Conservation (phyloP, 2,113 vertebrate species). For the Ramphastos sulfuratus region DNA sequence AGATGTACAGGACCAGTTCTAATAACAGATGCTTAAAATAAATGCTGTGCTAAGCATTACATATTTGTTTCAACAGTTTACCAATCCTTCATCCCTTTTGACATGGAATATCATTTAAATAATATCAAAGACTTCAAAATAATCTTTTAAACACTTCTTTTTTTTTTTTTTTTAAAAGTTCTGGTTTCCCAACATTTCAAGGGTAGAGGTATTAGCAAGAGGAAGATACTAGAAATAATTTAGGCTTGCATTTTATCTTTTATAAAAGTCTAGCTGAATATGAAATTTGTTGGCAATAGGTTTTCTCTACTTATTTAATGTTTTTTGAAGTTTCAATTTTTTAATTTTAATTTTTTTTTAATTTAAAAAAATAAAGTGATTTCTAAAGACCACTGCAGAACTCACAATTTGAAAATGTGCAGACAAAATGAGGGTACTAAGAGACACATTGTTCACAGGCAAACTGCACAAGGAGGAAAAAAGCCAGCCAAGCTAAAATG, state of each 20-base stretch:
- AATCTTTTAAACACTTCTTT: background rate
- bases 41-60: background rate
- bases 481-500: background rate
- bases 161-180: background rate
- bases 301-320: background rate
- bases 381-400: constrained; percentile 6
- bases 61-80: background rate
- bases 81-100: background rate
- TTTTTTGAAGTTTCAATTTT: background rate
- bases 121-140: background rate
- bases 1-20: background rate
- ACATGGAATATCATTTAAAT: background rate
- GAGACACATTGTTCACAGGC: background rate
- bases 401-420: background rate
- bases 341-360: too few relatives aligned
- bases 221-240: background rate
- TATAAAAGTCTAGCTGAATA: background rate
- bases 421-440: background rate
- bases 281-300: background rate
- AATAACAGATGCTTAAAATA: background rate
- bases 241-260: background rate
- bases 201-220: background rate
- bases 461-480: background rate
- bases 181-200: background rate
- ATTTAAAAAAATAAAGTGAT: too few relatives aligned